Evolutionary conservation across 1,140 invertebrate species (phyloP).

Genomic region (Arion vulgaris): DNA sequence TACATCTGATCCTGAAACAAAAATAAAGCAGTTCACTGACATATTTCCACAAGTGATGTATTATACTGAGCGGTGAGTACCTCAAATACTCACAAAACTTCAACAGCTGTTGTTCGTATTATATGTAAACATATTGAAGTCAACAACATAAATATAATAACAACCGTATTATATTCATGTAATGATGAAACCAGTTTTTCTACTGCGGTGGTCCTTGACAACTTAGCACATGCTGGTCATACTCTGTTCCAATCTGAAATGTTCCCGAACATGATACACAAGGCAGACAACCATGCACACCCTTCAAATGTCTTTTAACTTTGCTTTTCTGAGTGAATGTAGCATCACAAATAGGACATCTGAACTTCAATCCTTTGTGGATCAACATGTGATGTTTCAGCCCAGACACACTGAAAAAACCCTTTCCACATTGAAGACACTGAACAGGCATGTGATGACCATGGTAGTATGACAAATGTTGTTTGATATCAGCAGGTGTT

Average conservation of each 20-base stretch:
- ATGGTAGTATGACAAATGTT: constrained; percentile 1
- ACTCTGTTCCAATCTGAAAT: constrained; percentile 13
- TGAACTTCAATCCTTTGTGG: constrained; percentile 6
- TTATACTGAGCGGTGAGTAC: not conserved
- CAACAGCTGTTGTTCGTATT: not conserved
- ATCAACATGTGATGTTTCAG: constrained; percentile 11
- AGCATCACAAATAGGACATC: constrained; percentile 20
- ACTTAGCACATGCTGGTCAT: constrained; percentile 11
- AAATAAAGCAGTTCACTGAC: not conserved
- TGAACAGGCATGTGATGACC: not conserved
- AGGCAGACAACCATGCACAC: constrained; percentile 19
- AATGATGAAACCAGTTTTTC: not conserved
- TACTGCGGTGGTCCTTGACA: not conserved
- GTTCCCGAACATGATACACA: constrained; percentile 10
- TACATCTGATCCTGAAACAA: constrained; percentile 1
- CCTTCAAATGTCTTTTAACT: constrained; percentile 8
- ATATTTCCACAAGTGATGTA: not conserved
- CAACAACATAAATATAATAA: not conserved
- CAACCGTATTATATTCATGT: too few species aligned
- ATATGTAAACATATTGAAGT: too few species aligned
- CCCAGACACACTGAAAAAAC: constrained; percentile 4
- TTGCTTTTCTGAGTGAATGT: constrained; percentile 30
- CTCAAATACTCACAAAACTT: not conserved
- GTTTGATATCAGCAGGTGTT: not conserved
- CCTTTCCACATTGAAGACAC: constrained; percentile 5